Evolutionary conservation across 2,113 vertebrate species (phyloP), one percentile per base, ranked within the genome.

Genomic region (Pachyramphus minor): DNA sequence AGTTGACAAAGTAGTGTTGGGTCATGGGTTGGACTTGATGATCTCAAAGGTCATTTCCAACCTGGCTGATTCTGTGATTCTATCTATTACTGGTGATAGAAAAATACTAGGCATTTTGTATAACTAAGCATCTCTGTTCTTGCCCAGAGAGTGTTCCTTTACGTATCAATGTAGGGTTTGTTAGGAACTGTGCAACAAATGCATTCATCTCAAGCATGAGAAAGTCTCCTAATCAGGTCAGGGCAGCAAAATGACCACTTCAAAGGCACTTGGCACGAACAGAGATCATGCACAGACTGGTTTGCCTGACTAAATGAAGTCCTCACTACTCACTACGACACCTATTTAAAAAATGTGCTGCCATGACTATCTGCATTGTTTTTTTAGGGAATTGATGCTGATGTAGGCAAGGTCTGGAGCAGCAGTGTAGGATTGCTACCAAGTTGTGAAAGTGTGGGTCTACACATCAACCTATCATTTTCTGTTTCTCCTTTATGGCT

Each of bases 211-310:
- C 64, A 55, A 62, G 7, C 31, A 75, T 28, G 19, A 76, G 39
- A 89, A 63, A 47, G 9, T 73, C 49, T 77, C 42, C 82, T 84
- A 64, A 94, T 68, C 58, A 62, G 63, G 45, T 93, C 88, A 95
- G 49, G 73, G 80, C 63, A 96, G 91, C 87, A 90, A 92, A 94
- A 80, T 24, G 49, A 93, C 64, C 88, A 58, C 87, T 96, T 81
- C 93, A 87, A 96, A 93, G 47, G 42, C 52, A 74, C 20, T 85
- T 87, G 66, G 73, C 85, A 96, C 79, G 87, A 50, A 35, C 6
- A 94, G 56, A 83, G 37, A 95, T 93, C n/a, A 91, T 58, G 49
- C 14, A 91, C 72, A 86, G 16, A 16, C 68, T 50, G 42, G 44
- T 74, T 84, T 76, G 50, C 21, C 33, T 20, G 93, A 90, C n/a